Evolutionary conservation across 2,888 invertebrate genomes (phyloP), one percentile per base, ranked within the genome.

Genomic region (Trissolcus brochymenae): DNA sequence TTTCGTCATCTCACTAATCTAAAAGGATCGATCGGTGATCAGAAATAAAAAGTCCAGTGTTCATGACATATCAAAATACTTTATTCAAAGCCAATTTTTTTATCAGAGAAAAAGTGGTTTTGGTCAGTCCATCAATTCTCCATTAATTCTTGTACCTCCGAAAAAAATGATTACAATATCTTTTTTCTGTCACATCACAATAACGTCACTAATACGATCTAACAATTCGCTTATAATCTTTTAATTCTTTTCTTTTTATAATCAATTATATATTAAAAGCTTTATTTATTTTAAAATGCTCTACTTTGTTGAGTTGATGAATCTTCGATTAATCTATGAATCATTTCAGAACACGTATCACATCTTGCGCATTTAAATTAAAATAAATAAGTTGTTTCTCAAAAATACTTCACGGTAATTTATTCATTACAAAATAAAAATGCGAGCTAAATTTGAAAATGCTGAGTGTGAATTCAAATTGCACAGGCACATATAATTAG

Each of bases 301-400:
- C 67, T 67, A 51, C 29, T 41, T 55, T 21, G 6, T 46, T 21
- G 0, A 14, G 14, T 35, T 35, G n/a, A 25, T 64, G 17, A 53
- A 41, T 57, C 40, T 49, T 57, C 40, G 19, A 40, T 61, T 57
- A 57, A 67, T 49, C 53, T 49, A 59, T 59, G 67, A 59, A 51
- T 59, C 67, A 59, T 67, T 67, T 67, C 67, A 67, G 56, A 66
- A 50, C 49, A 66, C 13, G 46, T 66, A 56, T 66, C 56, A 56
- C 66, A 57, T 61, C 17, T 40, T 35, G 11, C 35, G 11, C 11
- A 11, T 35, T 35, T 11, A 35, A 11, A 35, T 35, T 35, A 35
- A 7, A 35, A 35, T 35, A 35, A 35, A 35, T 35, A 35, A 35
- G 9, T 35, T 35, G 35, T 4, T 25, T 25, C 25, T 25, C 25